These are phyloP conservation scores for Ceratina japonica DNA, from an alignment of 1,140 invertebrate genomes.

Conservation along the genomic window DNA sequence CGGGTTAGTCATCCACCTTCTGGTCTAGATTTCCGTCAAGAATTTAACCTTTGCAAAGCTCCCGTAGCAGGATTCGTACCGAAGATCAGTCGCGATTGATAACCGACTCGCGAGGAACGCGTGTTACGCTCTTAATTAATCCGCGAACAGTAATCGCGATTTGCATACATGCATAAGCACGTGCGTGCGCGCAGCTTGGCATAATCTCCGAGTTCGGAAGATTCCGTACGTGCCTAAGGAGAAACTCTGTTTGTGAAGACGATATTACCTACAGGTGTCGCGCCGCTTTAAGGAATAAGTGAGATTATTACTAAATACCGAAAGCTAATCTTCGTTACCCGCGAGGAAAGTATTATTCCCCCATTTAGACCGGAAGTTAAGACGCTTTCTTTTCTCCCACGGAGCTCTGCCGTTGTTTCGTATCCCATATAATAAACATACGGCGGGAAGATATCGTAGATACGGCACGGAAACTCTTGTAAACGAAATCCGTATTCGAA, in stretches of 20 bases:
- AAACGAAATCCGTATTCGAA: too few species aligned
- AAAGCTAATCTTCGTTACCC: neutral
- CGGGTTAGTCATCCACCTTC: neutral
- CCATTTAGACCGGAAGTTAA: too few species aligned
- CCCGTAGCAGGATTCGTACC: neutral
- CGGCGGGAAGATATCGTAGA: too few species aligned
- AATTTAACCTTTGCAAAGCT: too few species aligned
- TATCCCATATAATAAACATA: too few species aligned
- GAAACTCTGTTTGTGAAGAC: neutral
- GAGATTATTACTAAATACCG: neutral
- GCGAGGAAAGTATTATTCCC: too few species aligned
- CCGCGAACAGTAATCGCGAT: neutral
- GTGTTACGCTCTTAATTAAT: slow-evolving; percentile 21
- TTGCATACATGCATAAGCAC: slow-evolving; percentile 29
- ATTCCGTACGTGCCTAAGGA: neutral
- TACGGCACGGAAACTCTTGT: too few species aligned
- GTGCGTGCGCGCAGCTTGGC: neutral
- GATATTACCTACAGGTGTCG: neutral
- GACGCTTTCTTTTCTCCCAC: too few species aligned
- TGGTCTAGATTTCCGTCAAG: neutral
- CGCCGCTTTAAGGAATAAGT: neutral
- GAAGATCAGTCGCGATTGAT: slow-evolving; percentile 28
- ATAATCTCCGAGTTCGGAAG: slow-evolving; percentile 6
- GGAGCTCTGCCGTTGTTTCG: too few species aligned
- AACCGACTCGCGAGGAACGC: slow-evolving; percentile 8